Conservation (phyloP, 1,140 invertebrate species). For the Bemisia tabaci region DNA sequence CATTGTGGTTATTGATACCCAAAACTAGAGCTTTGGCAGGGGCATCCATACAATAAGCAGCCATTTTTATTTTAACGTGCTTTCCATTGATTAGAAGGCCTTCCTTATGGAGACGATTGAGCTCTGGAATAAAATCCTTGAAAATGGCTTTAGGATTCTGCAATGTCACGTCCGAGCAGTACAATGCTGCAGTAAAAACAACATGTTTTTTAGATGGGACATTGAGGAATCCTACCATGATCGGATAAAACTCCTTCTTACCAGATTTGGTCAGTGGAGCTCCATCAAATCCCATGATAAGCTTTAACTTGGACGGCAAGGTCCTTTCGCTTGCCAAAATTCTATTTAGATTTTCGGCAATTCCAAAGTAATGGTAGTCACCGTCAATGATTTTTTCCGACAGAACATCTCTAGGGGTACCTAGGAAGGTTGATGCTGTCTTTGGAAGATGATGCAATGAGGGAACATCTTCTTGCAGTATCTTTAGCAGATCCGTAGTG, state of each 20-base stretch:
- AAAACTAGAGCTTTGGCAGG: conserved; percentile 12
- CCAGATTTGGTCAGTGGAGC: not conserved
- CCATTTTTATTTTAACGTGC: conserved; percentile 3
- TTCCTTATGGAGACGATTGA: conserved; percentile 4
- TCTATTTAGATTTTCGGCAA: not conserved
- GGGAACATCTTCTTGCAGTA: not conserved
- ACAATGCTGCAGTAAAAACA: conserved; percentile 15
- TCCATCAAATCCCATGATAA: not conserved
- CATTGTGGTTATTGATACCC: conserved; percentile 10
- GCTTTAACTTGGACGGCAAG: not conserved
- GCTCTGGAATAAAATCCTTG: conserved; percentile 18
- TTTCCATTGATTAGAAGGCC: conserved; percentile 9
- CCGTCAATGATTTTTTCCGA: not conserved
- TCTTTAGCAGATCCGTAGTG: not conserved
- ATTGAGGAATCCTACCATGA: not conserved
- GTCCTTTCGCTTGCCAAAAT: not conserved
- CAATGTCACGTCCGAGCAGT: conserved; percentile 16
- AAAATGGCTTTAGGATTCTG: conserved; percentile 14
- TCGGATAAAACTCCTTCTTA: not conserved
- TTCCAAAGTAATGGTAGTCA: not conserved
- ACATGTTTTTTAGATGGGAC: not conserved
- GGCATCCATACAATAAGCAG: conserved; percentile 14
- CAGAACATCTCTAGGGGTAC: not conserved
- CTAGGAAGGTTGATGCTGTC: not conserved
- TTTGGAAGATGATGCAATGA: not conserved